Conservation (phyloP, 30 jellyfish, hydroid and myxozoan genomes). For the Morbakka virulenta region DNA sequence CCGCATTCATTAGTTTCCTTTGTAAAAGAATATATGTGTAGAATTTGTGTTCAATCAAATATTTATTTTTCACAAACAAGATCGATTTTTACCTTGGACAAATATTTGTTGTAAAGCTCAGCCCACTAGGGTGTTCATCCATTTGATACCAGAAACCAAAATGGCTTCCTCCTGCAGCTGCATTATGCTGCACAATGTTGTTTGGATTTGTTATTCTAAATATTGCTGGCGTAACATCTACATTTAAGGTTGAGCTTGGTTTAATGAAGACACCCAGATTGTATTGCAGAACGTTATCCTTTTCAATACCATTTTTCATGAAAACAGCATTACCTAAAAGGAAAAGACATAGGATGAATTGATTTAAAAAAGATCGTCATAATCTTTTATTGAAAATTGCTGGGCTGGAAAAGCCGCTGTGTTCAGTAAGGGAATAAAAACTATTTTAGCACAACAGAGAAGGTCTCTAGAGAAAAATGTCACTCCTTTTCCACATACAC, state of each 20-base stretch:
- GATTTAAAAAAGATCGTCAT: too few relatives aligned
- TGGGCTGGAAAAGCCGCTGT: too few relatives aligned
- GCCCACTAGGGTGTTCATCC: constrained; percentile 97
- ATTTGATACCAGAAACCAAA: constrained; percentile 98
- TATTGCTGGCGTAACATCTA: constrained; percentile 95
- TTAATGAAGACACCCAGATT: constrained; percentile 87
- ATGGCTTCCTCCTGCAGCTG: constrained; percentile 99
- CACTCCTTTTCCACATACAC: too few relatives aligned
- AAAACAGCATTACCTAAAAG: constrained; percentile 83
- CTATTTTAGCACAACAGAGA: too few relatives aligned
- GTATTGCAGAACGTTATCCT: constrained; percentile 71
- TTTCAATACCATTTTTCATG: constrained; percentile 98
- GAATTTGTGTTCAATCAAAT: too few relatives aligned
- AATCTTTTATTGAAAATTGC: too few relatives aligned
- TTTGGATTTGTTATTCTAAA: constrained; percentile 95
- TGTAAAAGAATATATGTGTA: too few relatives aligned
- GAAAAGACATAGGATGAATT: too few relatives aligned
- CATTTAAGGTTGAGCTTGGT: constrained; percentile 97
- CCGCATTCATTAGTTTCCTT: too few relatives aligned
- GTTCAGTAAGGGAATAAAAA: too few relatives aligned
- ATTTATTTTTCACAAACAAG: too few relatives aligned
- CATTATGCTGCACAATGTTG: constrained; percentile 88
- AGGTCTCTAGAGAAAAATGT: too few relatives aligned
- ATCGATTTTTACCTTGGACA: constrained; percentile 96
- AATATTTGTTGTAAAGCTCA: constrained; percentile 63